Base-by-base conservation (phyloP, 2,888 invertebrate species). In the Rhagophthalmus giganteus region DNA sequence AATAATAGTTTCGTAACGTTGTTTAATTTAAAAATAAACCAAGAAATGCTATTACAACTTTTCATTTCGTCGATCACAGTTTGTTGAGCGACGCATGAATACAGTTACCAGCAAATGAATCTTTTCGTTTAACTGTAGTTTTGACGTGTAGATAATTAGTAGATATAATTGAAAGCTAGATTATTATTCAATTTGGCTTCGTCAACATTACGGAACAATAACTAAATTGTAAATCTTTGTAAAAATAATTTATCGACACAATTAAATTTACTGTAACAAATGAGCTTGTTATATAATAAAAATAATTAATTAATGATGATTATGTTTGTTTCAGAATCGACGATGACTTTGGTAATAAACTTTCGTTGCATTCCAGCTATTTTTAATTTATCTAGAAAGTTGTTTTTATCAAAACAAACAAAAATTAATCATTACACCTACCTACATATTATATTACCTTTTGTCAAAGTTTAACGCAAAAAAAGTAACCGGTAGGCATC, bases 161-260 rank as follows among this genome's bases (percentile, higher is more conserved):
- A n/a, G n/a, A n/a, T 8, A 8, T 27, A 27, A 27, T 27, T 27
- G 27, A 27, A 9, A 27, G 27, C 27, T 9, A 9, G 8, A 9
- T 8, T 9, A 8, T 9, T 9, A n/a, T n/a, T 9, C 8, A 27
- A 27, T 27, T 27, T 27, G 8, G 27, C 27, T 27, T 27, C 10
- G 27, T 27, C 27, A 27, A 27, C 27, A 27, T 27, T 27, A 27
- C 10, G 27, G 27, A 27, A 27, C 27, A 27, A 27, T 27, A 27
- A 27, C 27, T 27, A 8, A 27, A 27, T 27, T 27, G 27, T 9
- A 27, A 27, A 27, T 27, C 27, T 27, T 27, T 9, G 8, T 7
- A 20, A 20, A 20, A 20, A 20, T 20, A 20, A 20, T 7, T 20
- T 20, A 20, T 20, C 3, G 20, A 7, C 7, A 20, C 7, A 20